Base-by-base conservation (phyloP, 2,113 vertebrate genomes). In the Centropus bengalensis region DNA sequence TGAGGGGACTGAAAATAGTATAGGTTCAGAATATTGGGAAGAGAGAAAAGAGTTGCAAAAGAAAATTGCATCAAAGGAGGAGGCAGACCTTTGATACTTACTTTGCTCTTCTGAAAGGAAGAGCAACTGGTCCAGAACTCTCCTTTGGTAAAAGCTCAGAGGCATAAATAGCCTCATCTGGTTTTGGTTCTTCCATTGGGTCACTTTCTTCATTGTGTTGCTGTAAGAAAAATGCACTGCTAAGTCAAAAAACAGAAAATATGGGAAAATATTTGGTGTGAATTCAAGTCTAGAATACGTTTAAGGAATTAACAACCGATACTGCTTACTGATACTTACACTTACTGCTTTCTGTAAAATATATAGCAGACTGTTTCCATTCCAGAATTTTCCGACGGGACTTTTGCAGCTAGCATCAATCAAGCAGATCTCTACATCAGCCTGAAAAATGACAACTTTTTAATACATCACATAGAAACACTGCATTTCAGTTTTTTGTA, bases 31-130 rank as follows among this genome's bases (percentile, higher is more conserved):
- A 42, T 40, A 62, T 8, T 4, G 44, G 20, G 12, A 63, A 66
- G 8, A 66, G 8, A 68, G 1, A 66, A 1, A 45, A 52, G 68
- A 49, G 44, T 19, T 58, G 6, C 17, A 58, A 33, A 84, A 71
- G n/a, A 75, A 84, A 86, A 32, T 3, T 2, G 10, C 11, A 42
- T 9, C 15, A n/a, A 26, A 36, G 69, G 5, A 8, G 18, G 5
- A 81, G 16, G 14, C 32, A 63, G 81, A 88, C 6, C n/a, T 74
- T 44, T 71, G 62, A 83, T 68, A 83, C 90, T 95, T 96, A 99
- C 99, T 99, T 99, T 94, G 99, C 99, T 98, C 98, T 98, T 82
- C 93, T 98, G 82, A 99, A 52, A 58, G 98, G 93, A 42, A 99
- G 97, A 17, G 98, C 97, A 86, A 98, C 89, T 10, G 98, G 97